A percentile compares a stretch with the other conserved stretches of the same genome.
phyloP scores from a whole-genome alignment of 1,140 invertebrate species.

The Drosophila lacteicornis region DNA sequence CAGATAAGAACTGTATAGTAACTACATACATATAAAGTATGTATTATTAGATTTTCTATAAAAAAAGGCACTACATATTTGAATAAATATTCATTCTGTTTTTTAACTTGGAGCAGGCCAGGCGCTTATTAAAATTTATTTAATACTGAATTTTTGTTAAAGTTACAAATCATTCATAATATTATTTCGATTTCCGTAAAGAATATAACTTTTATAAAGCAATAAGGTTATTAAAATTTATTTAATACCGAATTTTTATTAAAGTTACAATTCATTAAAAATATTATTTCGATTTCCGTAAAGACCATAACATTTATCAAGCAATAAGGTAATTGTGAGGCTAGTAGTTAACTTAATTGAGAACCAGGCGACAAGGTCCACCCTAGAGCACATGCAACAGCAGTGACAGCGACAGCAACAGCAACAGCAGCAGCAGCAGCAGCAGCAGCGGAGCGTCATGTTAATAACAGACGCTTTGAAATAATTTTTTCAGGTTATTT shows the following conservation, averaged over 20 bases:
- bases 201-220: too few species aligned
- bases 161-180: too few species aligned
- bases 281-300: background rate
- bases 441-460: slow-evolving; percentile 24
- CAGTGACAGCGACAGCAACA: slow-evolving; percentile 10
- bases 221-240: too few species aligned
- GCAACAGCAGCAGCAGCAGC: slow-evolving; percentile 24
- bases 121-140: background rate
- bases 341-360: background rate
- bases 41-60: background rate
- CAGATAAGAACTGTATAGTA: background rate
- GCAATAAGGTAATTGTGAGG: too few species aligned
- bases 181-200: background rate
- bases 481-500: slow-evolving; percentile 71
- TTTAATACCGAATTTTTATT: background rate
- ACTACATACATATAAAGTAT: too few species aligned
- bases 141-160: background rate
- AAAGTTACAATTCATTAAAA: too few species aligned
- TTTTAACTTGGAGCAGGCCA: background rate
- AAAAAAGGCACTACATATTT: background rate
- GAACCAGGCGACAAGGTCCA: slow-evolving; percentile 5
- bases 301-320: too few species aligned
- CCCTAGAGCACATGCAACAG: slow-evolving; percentile 28
- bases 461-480: slow-evolving; percentile 47
- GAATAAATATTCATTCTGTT: background rate